Evolutionary conservation across 2,113 vertebrate genomes (phyloP).

Genomic region (Actenoides hombroni): DNA sequence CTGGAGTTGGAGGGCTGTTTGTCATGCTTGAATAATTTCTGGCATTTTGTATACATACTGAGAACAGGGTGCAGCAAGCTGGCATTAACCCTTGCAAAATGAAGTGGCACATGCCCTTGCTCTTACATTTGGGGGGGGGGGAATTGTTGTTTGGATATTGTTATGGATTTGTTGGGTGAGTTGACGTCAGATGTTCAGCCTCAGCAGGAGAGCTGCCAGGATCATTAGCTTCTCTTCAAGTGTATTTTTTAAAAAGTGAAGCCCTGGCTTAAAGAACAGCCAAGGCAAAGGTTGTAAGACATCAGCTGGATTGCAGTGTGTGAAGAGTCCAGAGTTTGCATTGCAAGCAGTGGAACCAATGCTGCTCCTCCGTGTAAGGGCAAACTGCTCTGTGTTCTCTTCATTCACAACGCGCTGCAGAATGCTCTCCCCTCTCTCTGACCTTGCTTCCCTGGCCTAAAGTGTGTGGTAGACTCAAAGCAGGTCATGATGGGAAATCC

Average conservation of each 20-base stretch:
- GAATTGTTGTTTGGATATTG: neutral
- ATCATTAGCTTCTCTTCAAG: neutral
- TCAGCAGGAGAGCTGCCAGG: neutral
- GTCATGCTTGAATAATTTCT: neutral
- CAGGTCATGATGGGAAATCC: slow-evolving; percentile 29
- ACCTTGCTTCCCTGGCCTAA: neutral
- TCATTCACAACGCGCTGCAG: neutral
- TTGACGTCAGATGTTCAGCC: neutral
- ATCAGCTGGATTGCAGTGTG: neutral
- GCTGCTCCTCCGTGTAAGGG: neutral
- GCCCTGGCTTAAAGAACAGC: neutral
- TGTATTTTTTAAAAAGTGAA: neutral
- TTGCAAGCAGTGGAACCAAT: neutral
- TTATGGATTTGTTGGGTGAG: neutral
- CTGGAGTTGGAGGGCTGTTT: neutral
- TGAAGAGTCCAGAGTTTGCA: neutral
- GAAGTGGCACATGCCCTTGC: neutral
- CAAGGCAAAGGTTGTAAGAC: neutral
- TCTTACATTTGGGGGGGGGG: neutral
- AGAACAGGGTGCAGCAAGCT: neutral
- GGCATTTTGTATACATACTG: neutral
- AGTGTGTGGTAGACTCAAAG: neutral
- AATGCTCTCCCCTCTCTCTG: neutral
- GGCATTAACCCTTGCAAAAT: neutral
- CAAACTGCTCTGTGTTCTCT: neutral